These are phyloP conservation scores for Morpho achilles DNA, from an alignment of 2,888 invertebrate species.

Conservation along the genomic window DNA sequence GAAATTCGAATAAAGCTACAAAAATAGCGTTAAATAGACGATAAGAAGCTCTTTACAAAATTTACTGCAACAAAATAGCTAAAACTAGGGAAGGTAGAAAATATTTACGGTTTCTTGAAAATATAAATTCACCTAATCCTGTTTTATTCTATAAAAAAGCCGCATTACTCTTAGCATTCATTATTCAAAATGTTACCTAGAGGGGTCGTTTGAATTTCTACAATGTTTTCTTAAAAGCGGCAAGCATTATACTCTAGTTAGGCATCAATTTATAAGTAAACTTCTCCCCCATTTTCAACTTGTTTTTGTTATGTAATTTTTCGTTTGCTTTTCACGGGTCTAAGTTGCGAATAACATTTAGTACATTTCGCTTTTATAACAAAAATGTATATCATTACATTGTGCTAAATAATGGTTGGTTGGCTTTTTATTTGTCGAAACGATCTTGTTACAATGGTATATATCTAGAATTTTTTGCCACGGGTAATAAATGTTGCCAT, in stretches of 20 bases:
- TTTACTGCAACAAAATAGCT: neutral
- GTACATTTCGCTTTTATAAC: constrained; percentile 8
- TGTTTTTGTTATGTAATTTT: constrained; percentile 16
- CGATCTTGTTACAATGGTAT: neutral
- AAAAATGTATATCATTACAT: constrained; percentile 4
- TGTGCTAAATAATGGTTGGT: constrained; percentile 6
- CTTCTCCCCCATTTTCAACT: constrained; percentile 12
- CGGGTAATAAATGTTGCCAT: constrained; percentile 6
- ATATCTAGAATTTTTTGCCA: neutral
- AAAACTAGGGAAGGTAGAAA: neutral
- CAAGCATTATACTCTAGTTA: constrained; percentile 15
- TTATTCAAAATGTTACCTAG: constrained; percentile 15
- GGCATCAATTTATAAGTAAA: constrained; percentile 17
- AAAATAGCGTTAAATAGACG: too few species aligned
- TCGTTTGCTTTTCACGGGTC: constrained; percentile 8
- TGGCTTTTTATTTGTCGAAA: constrained; percentile 2
- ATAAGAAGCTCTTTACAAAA: too few species aligned
- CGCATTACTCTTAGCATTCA: constrained; percentile 5
- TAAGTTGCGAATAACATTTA: constrained; percentile 8
- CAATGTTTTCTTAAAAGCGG: constrained; percentile 18
- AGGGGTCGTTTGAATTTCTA: constrained; percentile 14
- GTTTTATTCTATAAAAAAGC: constrained; percentile 7
- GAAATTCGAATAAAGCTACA: too few species aligned
- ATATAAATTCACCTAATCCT: neutral
- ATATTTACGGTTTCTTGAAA: neutral